Base-by-base conservation (phyloP, 2,113 vertebrate species). In the Vidua macroura region DNA sequence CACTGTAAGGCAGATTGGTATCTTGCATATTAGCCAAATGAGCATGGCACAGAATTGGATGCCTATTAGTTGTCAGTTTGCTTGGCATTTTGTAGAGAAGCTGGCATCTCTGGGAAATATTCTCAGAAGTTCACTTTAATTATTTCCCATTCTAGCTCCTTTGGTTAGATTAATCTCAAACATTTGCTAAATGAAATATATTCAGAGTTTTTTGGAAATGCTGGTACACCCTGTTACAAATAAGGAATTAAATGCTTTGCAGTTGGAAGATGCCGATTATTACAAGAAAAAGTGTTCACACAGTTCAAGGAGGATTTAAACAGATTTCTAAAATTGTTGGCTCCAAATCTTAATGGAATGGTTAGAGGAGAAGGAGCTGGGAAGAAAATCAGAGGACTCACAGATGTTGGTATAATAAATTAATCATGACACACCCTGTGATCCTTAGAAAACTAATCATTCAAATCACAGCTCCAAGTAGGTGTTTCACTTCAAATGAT, bases 341-440 rank as follows among this genome's bases (percentile, higher is more conserved):
- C 92, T 90, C 51, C 52, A 74, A 64, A 85, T 74, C 92, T 88
- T 83, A 77, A 27, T 93, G 85, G 60, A 39, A 39, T 81, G 75
- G 52, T 86, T 94, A 64, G 59, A 86, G 48, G 60, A 83, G 79
- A 86, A 74, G 79, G 85, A 94, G 78, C 72, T 81, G 56, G 72
- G 79, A 90, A 88, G 52, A 78, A 56, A 95, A 75, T 88, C 72
- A 83, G 90, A 83, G 48, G 35, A 60, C 43, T 43, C 63, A 51
- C 86, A 92, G 72, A 88, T 96, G 81, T 53, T 91, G 70, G 68
- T 90, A 10, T 80, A 84, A 68, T 49, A 74, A 93, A 43, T 90
- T 81, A 62, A 64, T 86, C 4, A 0, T 92, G 95, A 94, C 88
- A 93, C 83, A 93, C 93, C 96, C 86, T 87, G 48, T 92, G 75